These are phyloP conservation scores for Meriones psammophilus DNA, from an alignment of 2,797 vertebrate genomes.

Conservation along the genomic window DNA sequence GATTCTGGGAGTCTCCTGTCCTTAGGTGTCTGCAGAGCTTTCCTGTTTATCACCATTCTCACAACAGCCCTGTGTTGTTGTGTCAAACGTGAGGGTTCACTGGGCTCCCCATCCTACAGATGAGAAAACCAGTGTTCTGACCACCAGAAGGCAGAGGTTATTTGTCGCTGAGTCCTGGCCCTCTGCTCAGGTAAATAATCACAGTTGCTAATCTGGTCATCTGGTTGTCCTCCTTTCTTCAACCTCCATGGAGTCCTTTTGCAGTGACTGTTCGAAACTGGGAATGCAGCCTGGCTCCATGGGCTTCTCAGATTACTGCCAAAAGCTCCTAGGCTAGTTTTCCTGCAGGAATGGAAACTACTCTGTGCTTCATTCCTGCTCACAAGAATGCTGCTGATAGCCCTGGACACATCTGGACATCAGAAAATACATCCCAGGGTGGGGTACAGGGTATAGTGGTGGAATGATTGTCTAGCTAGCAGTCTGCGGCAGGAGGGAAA, in stretches of 20 bases:
- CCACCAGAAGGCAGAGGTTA: neutral
- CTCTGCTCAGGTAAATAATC: neutral
- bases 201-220: neutral
- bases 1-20: neutral
- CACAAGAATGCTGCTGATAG: neutral
- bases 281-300: neutral
- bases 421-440: neutral
- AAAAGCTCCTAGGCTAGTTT: neutral
- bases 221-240: neutral
- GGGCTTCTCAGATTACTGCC: neutral
- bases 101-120: neutral
- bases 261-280: neutral
- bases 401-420: slow-evolving; percentile 30
- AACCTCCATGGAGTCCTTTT: neutral
- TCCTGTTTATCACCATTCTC: neutral
- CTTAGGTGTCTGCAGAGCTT: neutral
- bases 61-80: neutral
- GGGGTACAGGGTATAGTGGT: no score
- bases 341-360: neutral
- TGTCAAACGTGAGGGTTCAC: neutral
- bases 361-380: neutral
- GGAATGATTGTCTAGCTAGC: neutral
- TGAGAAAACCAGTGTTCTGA: neutral
- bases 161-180: neutral
- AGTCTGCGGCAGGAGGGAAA: neutral